Base-by-base conservation (phyloP, 2,888 invertebrate species). In the Thereva nobilitata region DNA sequence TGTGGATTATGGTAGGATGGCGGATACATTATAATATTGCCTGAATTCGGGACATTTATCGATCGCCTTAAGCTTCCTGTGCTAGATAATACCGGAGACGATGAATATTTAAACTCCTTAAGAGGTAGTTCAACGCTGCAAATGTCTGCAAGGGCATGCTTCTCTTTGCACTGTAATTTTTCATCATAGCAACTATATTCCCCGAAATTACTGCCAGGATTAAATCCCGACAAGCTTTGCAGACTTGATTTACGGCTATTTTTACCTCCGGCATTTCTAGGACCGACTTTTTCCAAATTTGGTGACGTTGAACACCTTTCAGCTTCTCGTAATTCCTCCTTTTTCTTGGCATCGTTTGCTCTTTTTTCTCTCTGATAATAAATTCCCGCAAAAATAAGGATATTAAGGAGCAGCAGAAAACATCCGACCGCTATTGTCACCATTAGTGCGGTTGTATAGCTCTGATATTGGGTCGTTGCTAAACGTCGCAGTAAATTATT, bases 391-490 rank as follows among this genome's bases (percentile, higher is more conserved):
- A 94, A 94, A 72, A 95, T 94, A 35, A 93, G 84, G 8, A 93
- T 88, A 76, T 93, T 93, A 37, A 93, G 83, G 38, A 93, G 83
- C 6, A 93, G 83, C 5, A 93, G 84, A 72, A 93, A 92, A 74
- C 92, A 92, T 1, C 92, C 93, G 6, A 93, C 92, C 1, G 90
- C 92, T 70, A 93, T 92, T 0, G 94, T 94, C 38, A 94, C 92
- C 5, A 93, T 91, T 12, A 95, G 82, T 0, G 94, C 94, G 0
- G 93, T 93, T 5, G 93, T 92, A 78, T 94, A 93, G 68, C 91
- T 93, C 77, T 93, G 93, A 75, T 92, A 92, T 75, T 93, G 92
- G 68, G 89, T 90, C 64, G 78, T 78, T n/a, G 91, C 89, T 5
- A 92, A 83, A 55, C 91, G 87, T 44, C 91, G 86, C 53, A 91